Conservation (phyloP, 2,888 invertebrate species). For the Cryptocheilus praepositus region DNA sequence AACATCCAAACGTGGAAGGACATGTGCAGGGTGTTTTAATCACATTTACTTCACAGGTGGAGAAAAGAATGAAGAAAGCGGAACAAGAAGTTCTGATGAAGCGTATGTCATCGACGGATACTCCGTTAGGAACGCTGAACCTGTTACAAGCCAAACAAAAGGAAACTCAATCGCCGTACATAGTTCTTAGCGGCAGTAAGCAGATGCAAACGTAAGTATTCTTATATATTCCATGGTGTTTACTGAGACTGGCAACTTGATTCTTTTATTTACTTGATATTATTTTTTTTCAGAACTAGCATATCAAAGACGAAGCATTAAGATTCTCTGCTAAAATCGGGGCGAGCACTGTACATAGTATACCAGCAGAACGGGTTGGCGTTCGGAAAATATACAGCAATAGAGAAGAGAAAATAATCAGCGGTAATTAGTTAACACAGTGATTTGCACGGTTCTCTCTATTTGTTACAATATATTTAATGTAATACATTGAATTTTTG, state of each 20-base stretch:
- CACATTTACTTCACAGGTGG: conserved; percentile 76
- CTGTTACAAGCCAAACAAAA: conserved; percentile 97
- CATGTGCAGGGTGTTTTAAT: not conserved
- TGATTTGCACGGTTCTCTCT: conserved; percentile 1
- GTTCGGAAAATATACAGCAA: not conserved
- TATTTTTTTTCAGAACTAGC: conserved; percentile 73
- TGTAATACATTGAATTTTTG: too few species aligned
- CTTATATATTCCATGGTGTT: too few species aligned
- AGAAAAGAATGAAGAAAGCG: conserved; percentile 95
- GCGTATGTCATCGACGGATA: conserved; percentile 98
- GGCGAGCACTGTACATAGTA: not conserved
- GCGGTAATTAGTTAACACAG: not conserved
- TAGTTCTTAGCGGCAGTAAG: conserved; percentile 94
- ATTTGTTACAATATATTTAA: conserved; percentile 1
- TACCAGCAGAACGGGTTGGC: not conserved
- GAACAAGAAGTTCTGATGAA: conserved; percentile 97
- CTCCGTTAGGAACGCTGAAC: conserved; percentile 95
- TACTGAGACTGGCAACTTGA: too few species aligned
- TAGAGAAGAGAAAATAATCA: too few species aligned
- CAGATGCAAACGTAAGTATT: conserved; percentile 77
- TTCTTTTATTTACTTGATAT: too few species aligned
- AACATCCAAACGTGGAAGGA: not conserved
- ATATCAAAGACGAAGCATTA: conserved; percentile 74
- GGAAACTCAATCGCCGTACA: conserved; percentile 93
- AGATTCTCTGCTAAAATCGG: conserved; percentile 16